Conservation (phyloP, 1,140 invertebrate species). For the Drosophila kohkoa region DNA sequence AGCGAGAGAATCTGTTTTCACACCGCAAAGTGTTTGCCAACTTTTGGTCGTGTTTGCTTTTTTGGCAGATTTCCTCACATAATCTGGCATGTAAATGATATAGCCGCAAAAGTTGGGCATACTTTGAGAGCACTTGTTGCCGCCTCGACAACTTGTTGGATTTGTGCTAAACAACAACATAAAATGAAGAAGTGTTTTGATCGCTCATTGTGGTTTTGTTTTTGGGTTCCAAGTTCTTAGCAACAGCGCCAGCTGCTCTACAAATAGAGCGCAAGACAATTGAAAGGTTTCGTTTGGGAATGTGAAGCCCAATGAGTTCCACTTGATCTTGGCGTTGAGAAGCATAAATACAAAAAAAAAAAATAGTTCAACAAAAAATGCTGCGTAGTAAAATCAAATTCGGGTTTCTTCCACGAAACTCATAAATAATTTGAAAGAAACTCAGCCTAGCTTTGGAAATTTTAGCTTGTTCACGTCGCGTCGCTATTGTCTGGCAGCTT, state of each 20-base stretch:
- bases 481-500: too few relatives aligned
- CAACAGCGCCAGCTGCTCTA: background rate
- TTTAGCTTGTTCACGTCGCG: too few relatives aligned
- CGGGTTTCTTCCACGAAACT: too few relatives aligned
- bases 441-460: too few relatives aligned
- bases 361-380: background rate
- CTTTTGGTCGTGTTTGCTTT: constrained; percentile 62
- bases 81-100: constrained; percentile 73
- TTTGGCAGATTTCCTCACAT: constrained; percentile 50
- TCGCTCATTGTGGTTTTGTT: constrained; percentile 4
- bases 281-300: constrained; percentile 11
- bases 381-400: background rate
- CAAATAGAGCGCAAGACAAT: background rate
- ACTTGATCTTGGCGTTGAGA: background rate
- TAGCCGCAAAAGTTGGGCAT: constrained; percentile 64
- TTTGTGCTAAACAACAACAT: background rate
- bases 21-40: constrained; percentile 58
- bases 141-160: constrained; percentile 55
- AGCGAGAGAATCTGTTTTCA: constrained; percentile 54
- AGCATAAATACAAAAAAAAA: background rate
- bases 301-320: constrained; percentile 14
- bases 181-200: constrained; percentile 5
- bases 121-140: constrained; percentile 37
- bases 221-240: background rate
- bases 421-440: too few relatives aligned